phyloP scores from a whole-genome alignment of 2,113 vertebrate genomes.

The Galeopterus variegatus region DNA sequence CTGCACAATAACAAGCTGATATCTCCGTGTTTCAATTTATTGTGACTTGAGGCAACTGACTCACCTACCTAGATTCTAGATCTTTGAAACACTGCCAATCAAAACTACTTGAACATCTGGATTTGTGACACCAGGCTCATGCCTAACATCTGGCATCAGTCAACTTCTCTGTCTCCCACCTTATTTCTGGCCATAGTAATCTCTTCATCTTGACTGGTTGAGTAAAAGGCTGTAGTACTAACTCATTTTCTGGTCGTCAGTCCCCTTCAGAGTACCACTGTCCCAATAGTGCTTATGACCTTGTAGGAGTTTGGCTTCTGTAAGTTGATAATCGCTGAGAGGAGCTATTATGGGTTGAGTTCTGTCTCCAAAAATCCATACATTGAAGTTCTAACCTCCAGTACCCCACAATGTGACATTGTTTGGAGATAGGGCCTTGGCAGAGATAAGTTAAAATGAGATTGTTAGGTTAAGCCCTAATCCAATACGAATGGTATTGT shows the following conservation, averaged over 20 bases:
- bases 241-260: background rate
- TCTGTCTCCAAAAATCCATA: background rate
- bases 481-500: background rate
- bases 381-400: background rate
- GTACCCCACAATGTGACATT: background rate
- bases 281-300: background rate
- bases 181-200: background rate
- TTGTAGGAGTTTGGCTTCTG: background rate
- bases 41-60: background rate
- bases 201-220: background rate
- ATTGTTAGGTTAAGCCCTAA: background rate
- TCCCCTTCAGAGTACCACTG: background rate
- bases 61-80: background rate
- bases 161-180: background rate
- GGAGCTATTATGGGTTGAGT: background rate
- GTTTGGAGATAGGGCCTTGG: background rate
- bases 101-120: background rate
- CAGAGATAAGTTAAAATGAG: background rate
- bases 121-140: background rate
- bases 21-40: background rate
- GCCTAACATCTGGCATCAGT: background rate
- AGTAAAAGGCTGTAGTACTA: rapidly evolving
- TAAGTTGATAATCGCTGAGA: background rate
- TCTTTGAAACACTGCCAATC: background rate
- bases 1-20: background rate